phyloP scores from a whole-genome alignment of 2,888 invertebrate genomes.

The Plebejus argus region DNA sequence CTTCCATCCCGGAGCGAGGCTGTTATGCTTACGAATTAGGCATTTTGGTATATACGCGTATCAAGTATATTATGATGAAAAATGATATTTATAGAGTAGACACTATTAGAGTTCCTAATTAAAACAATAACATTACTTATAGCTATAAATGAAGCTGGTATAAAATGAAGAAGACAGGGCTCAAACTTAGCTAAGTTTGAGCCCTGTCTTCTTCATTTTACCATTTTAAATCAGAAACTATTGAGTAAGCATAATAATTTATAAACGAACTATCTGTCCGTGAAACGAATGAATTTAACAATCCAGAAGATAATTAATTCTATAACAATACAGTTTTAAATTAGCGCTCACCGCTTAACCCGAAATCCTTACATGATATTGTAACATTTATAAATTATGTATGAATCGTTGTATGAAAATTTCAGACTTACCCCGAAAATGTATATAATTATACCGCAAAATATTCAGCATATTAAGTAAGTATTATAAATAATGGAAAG shows the following conservation, averaged over 20 bases:
- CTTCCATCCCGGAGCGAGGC: conserved; percentile 59
- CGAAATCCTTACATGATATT: conserved; percentile 21
- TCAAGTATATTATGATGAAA: too few species aligned
- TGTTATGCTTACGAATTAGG: conserved; percentile 49
- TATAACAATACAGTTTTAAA: background rate
- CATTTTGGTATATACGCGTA: background rate
- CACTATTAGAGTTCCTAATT: too few species aligned
- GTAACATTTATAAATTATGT: conserved; percentile 22
- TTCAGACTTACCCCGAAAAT: conserved; percentile 8
- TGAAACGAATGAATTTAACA: background rate
- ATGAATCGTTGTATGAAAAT: conserved; percentile 27
- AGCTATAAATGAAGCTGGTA: too few species aligned
- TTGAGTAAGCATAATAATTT: background rate
- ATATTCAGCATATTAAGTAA: conserved; percentile 67
- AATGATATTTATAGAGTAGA: too few species aligned
- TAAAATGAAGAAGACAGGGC: too few species aligned
- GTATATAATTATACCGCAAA: conserved; percentile 32
- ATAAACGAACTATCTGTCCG: background rate
- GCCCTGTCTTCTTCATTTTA: background rate
- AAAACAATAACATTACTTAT: too few species aligned
- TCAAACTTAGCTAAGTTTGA: background rate
- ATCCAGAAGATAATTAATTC: background rate
- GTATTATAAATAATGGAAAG: conserved; percentile 66
- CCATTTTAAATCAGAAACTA: background rate
- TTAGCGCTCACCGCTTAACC: background rate